These are phyloP conservation scores for Unio pictorum DNA, from an alignment of 2,888 invertebrate genomes.

Conservation along the genomic window DNA sequence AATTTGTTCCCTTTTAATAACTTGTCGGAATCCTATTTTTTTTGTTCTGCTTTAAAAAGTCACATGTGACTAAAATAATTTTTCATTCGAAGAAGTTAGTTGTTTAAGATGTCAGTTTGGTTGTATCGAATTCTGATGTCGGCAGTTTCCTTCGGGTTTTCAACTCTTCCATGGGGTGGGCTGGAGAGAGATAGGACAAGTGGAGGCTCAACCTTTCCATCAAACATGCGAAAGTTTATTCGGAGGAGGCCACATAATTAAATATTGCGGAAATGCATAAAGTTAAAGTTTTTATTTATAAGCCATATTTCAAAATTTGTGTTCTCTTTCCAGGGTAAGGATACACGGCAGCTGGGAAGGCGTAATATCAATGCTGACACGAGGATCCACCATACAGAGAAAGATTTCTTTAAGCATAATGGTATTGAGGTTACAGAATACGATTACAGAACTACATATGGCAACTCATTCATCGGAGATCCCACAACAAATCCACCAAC, in stretches of 20 bases:
- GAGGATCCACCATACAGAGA: constrained; percentile 58
- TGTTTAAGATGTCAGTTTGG: too few relatives aligned
- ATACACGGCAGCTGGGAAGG: constrained; percentile 50
- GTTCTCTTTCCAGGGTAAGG: constrained; percentile 42
- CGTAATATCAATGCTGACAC: constrained; percentile 36
- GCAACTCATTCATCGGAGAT: constrained; percentile 45
- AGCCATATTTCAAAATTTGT: neutral
- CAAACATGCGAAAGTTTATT: neutral
- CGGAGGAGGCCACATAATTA: neutral
- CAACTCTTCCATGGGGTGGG: too few relatives aligned
- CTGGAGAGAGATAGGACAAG: too few relatives aligned
- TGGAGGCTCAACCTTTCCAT: too few relatives aligned
- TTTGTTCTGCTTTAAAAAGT: too few relatives aligned
- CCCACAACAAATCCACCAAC: constrained; percentile 34
- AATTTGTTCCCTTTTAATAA: too few relatives aligned
- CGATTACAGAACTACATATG: constrained; percentile 54
- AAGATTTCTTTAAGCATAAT: constrained; percentile 51
- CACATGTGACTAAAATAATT: too few relatives aligned
- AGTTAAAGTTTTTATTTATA: neutral
- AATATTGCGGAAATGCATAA: neutral
- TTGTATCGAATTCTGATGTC: too few relatives aligned
- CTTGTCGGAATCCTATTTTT: too few relatives aligned
- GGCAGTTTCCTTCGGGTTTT: too few relatives aligned
- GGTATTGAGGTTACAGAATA: constrained; percentile 29
- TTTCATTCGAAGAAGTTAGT: too few relatives aligned